These are phyloP conservation scores for Choristoneura rosaceana DNA, from an alignment of 2,888 invertebrate species.

Conservation along the genomic window DNA sequence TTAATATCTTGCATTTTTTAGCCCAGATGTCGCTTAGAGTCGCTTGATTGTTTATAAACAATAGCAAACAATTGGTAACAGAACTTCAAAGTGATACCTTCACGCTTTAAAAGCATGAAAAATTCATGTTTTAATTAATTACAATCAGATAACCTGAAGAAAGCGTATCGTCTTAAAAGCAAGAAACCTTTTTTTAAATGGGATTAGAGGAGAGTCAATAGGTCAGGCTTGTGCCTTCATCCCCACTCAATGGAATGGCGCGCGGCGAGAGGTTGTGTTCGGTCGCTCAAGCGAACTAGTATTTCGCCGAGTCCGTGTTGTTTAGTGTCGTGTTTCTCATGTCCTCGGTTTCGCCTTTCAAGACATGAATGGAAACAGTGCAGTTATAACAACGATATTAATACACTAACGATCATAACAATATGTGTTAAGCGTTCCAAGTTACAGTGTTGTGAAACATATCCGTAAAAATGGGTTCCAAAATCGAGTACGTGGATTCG, in stretches of 20 bases:
- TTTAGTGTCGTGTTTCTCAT: slow-evolving; percentile 72
- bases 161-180: slow-evolving; percentile 14
- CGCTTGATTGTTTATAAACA: slow-evolving; percentile 36
- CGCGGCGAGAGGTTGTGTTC: slow-evolving; percentile 75
- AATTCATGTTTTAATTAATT: slow-evolving; percentile 13
- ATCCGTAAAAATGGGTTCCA: slow-evolving; percentile 90
- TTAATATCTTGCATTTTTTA: slow-evolving; percentile 8
- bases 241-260: slow-evolving; percentile 74
- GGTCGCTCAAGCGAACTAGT: slow-evolving; percentile 52
- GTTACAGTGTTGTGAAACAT: slow-evolving; percentile 54
- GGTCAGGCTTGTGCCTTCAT: slow-evolving; percentile 73
- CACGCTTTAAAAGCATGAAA: neutral
- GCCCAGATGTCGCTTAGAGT: slow-evolving; percentile 28
- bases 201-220: slow-evolving; percentile 56
- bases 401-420: slow-evolving; percentile 48
- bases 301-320: slow-evolving; percentile 53
- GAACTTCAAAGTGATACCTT: neutral
- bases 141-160: slow-evolving; percentile 11
- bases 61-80: neutral
- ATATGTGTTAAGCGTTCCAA: slow-evolving; percentile 56
- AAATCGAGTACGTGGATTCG: slow-evolving; percentile 96
- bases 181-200: slow-evolving; percentile 31
- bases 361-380: slow-evolving; percentile 64
- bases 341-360: slow-evolving; percentile 69
- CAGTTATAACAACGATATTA: slow-evolving; percentile 50